Conservation (phyloP, 1,140 invertebrate species). For the Lycorma delicatula region DNA sequence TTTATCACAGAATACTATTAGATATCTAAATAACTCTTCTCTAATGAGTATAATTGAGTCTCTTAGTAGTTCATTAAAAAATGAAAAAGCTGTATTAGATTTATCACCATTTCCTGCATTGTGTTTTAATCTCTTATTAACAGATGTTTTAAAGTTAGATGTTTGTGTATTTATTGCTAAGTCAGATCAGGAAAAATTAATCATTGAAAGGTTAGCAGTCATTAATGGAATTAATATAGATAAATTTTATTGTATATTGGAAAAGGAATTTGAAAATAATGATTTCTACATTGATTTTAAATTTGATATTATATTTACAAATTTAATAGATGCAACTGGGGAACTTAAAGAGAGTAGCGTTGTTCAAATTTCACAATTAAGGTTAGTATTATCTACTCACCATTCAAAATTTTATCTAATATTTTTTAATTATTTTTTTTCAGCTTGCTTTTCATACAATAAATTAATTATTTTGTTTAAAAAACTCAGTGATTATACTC, state of each 20-base stretch:
- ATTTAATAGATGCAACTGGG: conserved; percentile 31
- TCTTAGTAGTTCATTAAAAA: too few relatives aligned
- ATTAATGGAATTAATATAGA: conserved; percentile 27
- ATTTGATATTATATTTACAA: conserved; percentile 10
- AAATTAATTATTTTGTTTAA: too few relatives aligned
- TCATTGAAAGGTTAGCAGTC: conserved; percentile 29
- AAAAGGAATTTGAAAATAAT: conserved; percentile 9
- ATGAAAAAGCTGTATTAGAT: conserved; percentile 30
- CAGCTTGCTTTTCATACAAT: too few relatives aligned
- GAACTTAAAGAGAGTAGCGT: conserved; percentile 30
- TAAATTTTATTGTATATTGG: conserved; percentile 30
- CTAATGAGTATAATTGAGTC: too few relatives aligned
- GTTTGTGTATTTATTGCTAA: conserved; percentile 33
- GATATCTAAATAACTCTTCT: conserved; percentile 46
- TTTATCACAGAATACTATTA: conserved; percentile 1
- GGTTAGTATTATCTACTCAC: too few relatives aligned
- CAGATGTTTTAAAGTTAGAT: conserved; percentile 24
- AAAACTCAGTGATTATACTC: too few relatives aligned
- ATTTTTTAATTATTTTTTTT: too few relatives aligned
- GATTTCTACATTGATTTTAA: neutral
- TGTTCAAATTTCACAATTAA: neutral
- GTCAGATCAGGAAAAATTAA: conserved; percentile 21
- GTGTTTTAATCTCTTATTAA: conserved; percentile 33
- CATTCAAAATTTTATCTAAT: too few relatives aligned
- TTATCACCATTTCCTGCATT: conserved; percentile 37